Percentiles rank a stretch among this genome's conserved stretches.
These are phyloP conservation scores for Danaus chrysippus DNA, from an alignment of 2,888 invertebrate species.

Conservation along the genomic window DNA sequence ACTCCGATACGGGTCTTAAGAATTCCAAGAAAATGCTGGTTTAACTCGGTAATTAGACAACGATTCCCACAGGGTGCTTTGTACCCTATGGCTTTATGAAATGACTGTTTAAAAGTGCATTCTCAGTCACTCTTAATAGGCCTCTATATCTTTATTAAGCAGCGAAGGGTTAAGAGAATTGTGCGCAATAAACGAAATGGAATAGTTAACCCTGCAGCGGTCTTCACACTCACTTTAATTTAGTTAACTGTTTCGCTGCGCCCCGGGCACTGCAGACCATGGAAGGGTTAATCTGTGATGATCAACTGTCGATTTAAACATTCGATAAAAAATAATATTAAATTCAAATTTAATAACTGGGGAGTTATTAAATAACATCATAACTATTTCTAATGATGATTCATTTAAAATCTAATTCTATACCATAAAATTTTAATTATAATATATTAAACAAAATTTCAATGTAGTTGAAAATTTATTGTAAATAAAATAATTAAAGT, in stretches of 20 bases:
- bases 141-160: conserved; percentile 74
- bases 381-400: not conserved
- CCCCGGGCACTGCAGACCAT: conserved; percentile 63
- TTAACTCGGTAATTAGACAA: conserved; percentile 30
- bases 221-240: conserved; percentile 78
- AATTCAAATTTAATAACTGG: conserved; percentile 6
- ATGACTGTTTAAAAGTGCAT: conserved; percentile 54
- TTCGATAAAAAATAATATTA: conserved; percentile 22
- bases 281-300: conserved; percentile 70
- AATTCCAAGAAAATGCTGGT: conserved; percentile 38
- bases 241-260: conserved; percentile 76
- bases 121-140: conserved; percentile 60
- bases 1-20: conserved; percentile 38
- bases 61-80: conserved; percentile 17
- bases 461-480: no score
- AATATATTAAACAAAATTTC: no score
- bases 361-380: not conserved
- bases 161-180: conserved; percentile 68
- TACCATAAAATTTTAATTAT: no score
- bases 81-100: conserved; percentile 34
- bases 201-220: conserved; percentile 77
- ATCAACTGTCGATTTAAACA: conserved; percentile 33
- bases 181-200: conserved; percentile 77
- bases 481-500: no score
- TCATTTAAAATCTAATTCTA: no score